These are phyloP conservation scores for Carposina sasakii DNA, from an alignment of 1,140 invertebrate genomes.

Conservation along the genomic window DNA sequence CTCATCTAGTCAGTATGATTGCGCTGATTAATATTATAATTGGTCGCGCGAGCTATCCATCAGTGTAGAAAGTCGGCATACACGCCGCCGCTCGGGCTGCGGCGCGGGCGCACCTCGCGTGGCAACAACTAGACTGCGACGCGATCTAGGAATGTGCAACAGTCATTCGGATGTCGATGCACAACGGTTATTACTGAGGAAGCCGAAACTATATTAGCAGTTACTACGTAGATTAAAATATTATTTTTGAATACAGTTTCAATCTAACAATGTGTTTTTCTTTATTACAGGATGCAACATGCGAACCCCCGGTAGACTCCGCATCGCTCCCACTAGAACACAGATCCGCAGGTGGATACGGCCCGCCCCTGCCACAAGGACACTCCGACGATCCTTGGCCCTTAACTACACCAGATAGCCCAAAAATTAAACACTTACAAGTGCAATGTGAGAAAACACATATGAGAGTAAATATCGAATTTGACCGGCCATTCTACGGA, in stretches of 20 bases:
- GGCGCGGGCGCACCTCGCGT: conserved; percentile 29
- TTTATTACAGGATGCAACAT: conserved; percentile 78
- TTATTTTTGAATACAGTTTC: too few relatives aligned
- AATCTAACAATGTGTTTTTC: conserved; percentile 20
- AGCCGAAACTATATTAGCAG: too few relatives aligned
- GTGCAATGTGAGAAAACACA: conserved; percentile 97
- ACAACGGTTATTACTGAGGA: background rate
- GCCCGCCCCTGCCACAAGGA: conserved; percentile 76
- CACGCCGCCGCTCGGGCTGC: conserved; percentile 29
- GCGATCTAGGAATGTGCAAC: conserved; percentile 47
- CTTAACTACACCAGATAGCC: conserved; percentile 86
- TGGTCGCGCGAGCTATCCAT: conserved; percentile 60
- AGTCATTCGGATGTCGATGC: too few relatives aligned
- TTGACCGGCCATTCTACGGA: conserved; percentile 95
- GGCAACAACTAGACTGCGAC: conserved; percentile 61
- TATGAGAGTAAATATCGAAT: conserved; percentile 95
- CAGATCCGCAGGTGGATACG: conserved; percentile 78
- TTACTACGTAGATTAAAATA: too few relatives aligned
- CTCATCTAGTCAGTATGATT: conserved; percentile 49
- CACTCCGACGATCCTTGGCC: conserved; percentile 87
- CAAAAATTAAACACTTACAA: conserved; percentile 92
- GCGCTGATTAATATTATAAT: conserved; percentile 70
- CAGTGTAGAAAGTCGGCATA: conserved; percentile 69
- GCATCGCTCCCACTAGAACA: conserved; percentile 86
- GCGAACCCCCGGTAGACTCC: conserved; percentile 84